A percentile compares a stretch with the other conserved stretches of the same genome.
phyloP scores from a whole-genome alignment of 2,888 invertebrate species.

The Platycheirus rosarum region DNA sequence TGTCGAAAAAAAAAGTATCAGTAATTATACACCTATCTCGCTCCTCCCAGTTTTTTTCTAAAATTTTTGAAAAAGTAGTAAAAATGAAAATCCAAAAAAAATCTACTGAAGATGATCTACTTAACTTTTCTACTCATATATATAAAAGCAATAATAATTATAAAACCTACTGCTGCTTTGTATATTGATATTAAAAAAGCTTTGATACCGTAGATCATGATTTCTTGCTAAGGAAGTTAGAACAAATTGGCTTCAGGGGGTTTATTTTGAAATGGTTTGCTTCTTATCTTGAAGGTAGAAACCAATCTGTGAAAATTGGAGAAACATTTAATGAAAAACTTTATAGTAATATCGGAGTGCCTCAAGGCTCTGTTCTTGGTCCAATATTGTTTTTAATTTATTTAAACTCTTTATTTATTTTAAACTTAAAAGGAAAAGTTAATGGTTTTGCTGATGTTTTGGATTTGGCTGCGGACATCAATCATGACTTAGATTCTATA shows the following conservation, averaged over 20 bases:
- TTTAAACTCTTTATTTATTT: too few species aligned
- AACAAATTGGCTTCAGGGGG: background rate
- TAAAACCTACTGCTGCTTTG: too few species aligned
- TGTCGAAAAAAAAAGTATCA: background rate
- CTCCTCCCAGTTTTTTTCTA: constrained; percentile 28
- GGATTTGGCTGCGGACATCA: too few species aligned
- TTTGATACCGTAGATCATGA: background rate
- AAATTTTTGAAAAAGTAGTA: constrained; percentile 18
- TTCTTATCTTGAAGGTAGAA: background rate
- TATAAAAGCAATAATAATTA: constrained; percentile 3
- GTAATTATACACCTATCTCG: constrained; percentile 37
- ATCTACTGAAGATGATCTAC: constrained; percentile 9
- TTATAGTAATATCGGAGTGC: too few species aligned
- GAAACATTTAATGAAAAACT: too few species aligned
- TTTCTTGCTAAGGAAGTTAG: background rate
- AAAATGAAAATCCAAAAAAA: constrained; percentile 1
- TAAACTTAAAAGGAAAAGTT: too few species aligned
- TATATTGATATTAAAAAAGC: too few species aligned
- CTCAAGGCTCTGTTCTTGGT: too few species aligned
- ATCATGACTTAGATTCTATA: too few species aligned
- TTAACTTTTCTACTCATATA: background rate
- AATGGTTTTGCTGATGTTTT: too few species aligned
- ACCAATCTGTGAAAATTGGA: too few species aligned
- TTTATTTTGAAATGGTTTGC: background rate
- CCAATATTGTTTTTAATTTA: too few species aligned